These are phyloP conservation scores for Vanessa tameamea DNA, from an alignment of 1,140 invertebrate species.

Conservation along the genomic window DNA sequence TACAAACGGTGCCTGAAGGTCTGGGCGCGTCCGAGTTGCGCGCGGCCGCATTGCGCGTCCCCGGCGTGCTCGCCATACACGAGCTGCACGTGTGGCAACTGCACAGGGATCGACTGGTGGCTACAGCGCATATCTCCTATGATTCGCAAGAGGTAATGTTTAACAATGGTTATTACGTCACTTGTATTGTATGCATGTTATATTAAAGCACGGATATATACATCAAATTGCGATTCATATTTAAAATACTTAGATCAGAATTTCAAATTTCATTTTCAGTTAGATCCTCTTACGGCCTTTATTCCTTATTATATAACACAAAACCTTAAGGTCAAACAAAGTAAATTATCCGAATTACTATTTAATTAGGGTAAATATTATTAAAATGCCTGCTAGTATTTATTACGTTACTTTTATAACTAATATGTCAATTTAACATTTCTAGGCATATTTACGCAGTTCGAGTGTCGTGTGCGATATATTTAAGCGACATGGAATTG, in stretches of 20 bases:
- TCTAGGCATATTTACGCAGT: constrained; percentile 83
- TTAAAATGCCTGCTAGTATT: no score
- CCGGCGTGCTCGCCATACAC: constrained; percentile 89
- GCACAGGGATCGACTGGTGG: constrained; percentile 85
- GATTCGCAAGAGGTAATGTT: constrained; percentile 65
- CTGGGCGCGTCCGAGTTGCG: constrained; percentile 86
- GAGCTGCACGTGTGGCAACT: constrained; percentile 93
- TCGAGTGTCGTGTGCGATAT: constrained; percentile 85
- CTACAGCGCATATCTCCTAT: constrained; percentile 87
- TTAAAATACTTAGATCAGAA: no score
- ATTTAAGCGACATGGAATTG: constrained; percentile 88
- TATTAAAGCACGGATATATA: no score
- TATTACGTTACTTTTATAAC: no score
- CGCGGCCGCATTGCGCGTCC: constrained; percentile 86
- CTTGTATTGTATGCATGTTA: no score
- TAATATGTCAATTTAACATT: constrained; percentile 35
- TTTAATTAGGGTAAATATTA: no score
- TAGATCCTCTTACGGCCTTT: no score
- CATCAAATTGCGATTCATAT: no score
- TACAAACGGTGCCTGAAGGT: constrained; percentile 91
- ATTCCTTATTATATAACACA: no score
- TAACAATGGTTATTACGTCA: neutral
- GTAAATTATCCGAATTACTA: no score
- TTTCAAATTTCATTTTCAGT: no score
- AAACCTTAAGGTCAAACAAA: no score